A percentile compares a stretch with the other conserved stretches of the same genome.
Evolutionary conservation across 2,113 vertebrate genomes (phyloP).

Genomic region (Hassar affinis): DNA sequence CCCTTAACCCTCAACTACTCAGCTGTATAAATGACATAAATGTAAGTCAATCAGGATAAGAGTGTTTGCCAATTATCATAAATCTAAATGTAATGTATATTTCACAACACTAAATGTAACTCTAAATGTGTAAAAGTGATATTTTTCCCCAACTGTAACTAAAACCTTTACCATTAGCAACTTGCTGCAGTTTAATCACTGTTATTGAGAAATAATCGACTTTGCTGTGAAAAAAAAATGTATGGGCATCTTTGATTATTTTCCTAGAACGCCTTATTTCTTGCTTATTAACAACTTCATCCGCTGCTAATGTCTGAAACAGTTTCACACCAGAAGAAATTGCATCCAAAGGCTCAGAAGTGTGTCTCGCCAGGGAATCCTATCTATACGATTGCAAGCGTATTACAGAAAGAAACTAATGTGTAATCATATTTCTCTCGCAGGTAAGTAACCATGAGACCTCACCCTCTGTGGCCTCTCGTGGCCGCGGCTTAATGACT

Average conservation of each 20-base stretch:
- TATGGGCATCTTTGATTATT: neutral
- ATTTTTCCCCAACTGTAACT: no score
- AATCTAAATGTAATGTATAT: no score
- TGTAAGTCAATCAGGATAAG: no score
- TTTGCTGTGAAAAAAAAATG: neutral
- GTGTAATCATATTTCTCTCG: constrained; percentile 34
- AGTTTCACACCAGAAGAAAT: neutral
- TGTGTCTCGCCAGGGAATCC: neutral
- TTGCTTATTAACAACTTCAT: neutral
- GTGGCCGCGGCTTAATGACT: constrained; percentile 53
- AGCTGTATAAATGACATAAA: no score
- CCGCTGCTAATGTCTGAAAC: neutral
- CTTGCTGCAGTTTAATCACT: no score
- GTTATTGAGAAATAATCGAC: neutral
- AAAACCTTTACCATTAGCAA: no score
- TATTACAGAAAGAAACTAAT: constrained; percentile 24
- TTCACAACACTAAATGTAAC: no score
- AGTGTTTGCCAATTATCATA: no score
- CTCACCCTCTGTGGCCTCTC: constrained; percentile 33
- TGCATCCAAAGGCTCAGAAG: neutral
- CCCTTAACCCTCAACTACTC: no score
- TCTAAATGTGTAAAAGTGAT: neutral
- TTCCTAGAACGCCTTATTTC: neutral
- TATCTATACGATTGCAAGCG: neutral
- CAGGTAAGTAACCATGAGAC: constrained; percentile 13